These are phyloP conservation scores for Leucophora obtusa DNA, from an alignment of 2,888 invertebrate genomes.

Conservation along the genomic window DNA sequence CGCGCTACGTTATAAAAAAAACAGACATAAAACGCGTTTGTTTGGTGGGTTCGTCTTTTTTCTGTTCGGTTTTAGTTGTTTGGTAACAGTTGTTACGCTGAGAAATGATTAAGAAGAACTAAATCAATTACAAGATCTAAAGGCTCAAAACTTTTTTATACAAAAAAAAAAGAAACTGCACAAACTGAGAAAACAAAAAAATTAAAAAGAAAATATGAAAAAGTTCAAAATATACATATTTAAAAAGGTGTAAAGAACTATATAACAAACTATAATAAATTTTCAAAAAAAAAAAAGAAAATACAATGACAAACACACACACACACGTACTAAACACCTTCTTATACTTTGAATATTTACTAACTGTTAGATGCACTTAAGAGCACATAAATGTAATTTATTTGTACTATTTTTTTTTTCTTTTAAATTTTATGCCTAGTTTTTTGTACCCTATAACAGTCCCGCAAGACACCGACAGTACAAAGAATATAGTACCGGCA, in stretches of 20 bases:
- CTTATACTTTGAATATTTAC: constrained; percentile 32
- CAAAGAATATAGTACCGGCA: no score
- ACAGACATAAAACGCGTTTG: not conserved
- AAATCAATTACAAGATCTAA: constrained; percentile 65
- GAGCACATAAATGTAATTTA: constrained; percentile 10
- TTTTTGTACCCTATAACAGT: not conserved
- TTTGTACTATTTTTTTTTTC: not conserved
- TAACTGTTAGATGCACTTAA: not conserved
- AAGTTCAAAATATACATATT: not conserved
- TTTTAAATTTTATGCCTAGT: not conserved
- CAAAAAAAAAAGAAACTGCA: constrained; percentile 22
- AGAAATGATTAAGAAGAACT: constrained; percentile 66
- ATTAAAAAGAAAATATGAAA: constrained; percentile 31
- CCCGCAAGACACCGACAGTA: no score
- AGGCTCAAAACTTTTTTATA: constrained; percentile 61
- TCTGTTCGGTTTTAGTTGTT: constrained; percentile 39
- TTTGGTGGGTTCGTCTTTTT: constrained; percentile 13
- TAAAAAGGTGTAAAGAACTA: constrained; percentile 56
- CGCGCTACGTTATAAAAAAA: constrained; percentile 9
- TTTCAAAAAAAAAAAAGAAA: not conserved
- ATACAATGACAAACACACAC: not conserved
- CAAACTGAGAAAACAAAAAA: constrained; percentile 17
- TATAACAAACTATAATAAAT: constrained; percentile 58
- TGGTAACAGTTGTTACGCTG: constrained; percentile 63
- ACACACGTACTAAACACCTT: constrained; percentile 16